These are phyloP conservation scores for Hemichromis elongatus DNA, from an alignment of 2,113 vertebrate species.

Conservation along the genomic window DNA sequence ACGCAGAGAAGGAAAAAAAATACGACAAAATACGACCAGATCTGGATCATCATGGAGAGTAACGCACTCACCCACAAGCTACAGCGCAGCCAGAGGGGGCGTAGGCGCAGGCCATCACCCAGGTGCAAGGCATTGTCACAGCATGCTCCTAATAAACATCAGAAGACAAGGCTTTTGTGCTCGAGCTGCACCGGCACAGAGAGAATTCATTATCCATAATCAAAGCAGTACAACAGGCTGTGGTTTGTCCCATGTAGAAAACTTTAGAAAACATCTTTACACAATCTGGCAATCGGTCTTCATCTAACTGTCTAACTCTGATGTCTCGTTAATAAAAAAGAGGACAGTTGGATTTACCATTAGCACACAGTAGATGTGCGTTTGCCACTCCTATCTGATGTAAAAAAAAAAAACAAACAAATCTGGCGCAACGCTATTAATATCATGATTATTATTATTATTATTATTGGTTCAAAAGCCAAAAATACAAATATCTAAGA, in stretches of 20 bases:
- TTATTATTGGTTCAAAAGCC: neutral
- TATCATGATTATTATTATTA: neutral
- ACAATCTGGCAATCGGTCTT: neutral
- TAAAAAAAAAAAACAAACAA: neutral
- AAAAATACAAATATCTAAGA: neutral
- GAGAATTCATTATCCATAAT: constrained; percentile 14
- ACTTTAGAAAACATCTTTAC: neutral
- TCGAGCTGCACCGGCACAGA: neutral
- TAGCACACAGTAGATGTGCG: neutral
- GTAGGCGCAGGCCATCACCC: constrained; percentile 98
- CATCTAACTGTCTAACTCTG: neutral
- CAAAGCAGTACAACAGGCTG: neutral
- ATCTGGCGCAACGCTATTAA: no score
- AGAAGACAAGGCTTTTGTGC: constrained; percentile 9
- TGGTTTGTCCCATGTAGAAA: neutral
- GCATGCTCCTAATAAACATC: constrained; percentile 84
- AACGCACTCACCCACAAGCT: constrained; percentile 89
- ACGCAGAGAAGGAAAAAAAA: neutral
- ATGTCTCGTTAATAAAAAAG: neutral
- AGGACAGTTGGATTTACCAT: neutral
- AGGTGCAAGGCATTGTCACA: constrained; percentile 98
- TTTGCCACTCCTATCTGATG: neutral
- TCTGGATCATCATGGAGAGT: neutral
- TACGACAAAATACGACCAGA: neutral
- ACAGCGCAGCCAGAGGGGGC: constrained; percentile 96